Conservation (phyloP, 2,113 vertebrate genomes). For the Mustelus asterias region DNA sequence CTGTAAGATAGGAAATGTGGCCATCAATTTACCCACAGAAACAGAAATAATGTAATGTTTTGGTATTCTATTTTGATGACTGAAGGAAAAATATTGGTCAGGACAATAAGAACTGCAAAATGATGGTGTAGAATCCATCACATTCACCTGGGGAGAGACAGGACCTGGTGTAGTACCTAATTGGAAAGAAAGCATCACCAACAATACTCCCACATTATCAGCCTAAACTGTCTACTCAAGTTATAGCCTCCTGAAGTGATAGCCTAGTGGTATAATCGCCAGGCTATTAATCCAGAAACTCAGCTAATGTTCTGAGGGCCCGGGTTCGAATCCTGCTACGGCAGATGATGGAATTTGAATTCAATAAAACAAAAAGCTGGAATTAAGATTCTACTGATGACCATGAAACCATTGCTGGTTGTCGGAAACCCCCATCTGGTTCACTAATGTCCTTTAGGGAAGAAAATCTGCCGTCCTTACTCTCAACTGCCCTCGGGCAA, state of each 20-base stretch:
- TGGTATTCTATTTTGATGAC: neutral
- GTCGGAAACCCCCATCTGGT: too few species aligned
- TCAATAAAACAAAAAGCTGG: too few species aligned
- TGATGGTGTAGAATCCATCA: neutral
- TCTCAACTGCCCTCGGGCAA: too few species aligned
- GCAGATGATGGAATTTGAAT: too few species aligned
- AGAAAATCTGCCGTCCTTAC: too few species aligned
- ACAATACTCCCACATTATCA: neutral
- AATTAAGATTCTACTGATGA: too few species aligned
- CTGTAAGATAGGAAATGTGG: neutral
- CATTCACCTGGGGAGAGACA: neutral
- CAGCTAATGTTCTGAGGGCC: too few species aligned
- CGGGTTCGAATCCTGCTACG: too few species aligned
- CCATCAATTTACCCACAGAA: neutral
- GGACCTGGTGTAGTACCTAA: neutral
- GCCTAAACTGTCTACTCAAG: neutral
- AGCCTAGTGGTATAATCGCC: too few species aligned
- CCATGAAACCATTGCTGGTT: too few species aligned
- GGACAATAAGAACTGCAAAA: neutral
- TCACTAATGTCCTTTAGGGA: too few species aligned
- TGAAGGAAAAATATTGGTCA: neutral
- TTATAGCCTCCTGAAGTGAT: neutral
- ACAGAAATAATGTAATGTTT: neutral
- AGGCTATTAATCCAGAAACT: too few species aligned
- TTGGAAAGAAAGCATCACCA: neutral